Evolutionary conservation across 2,797 vertebrate species (phyloP).

Genomic region (Sparus aurata): DNA sequence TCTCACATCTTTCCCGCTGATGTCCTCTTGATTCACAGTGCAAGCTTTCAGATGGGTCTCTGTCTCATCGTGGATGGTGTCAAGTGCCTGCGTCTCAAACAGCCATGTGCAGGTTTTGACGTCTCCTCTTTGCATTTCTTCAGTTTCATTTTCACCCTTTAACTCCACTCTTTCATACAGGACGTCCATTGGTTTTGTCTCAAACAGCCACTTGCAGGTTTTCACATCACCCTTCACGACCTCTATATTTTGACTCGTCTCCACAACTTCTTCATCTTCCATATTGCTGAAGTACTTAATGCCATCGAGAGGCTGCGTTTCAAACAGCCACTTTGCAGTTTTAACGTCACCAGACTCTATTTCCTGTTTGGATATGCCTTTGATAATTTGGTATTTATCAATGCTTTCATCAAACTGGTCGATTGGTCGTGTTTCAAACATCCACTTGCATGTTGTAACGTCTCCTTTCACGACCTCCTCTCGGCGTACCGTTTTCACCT

Average conservation of each 20-base stretch:
- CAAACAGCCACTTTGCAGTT: conserved; percentile 96
- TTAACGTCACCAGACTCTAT: conserved; percentile 93
- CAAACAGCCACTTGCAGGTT: conserved; percentile 95
- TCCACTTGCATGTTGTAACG: conserved; percentile 93
- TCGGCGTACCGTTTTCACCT: conserved; percentile 92
- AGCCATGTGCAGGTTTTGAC: conserved; percentile 94
- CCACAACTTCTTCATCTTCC: conserved; percentile 87
- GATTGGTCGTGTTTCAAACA: conserved; percentile 95
- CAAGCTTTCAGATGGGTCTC: conserved; percentile 84
- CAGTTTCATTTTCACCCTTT: conserved; percentile 69
- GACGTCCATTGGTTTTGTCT: conserved; percentile 93
- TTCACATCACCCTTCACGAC: conserved; percentile 92
- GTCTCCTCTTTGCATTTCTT: conserved; percentile 89
- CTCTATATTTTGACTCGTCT: conserved; percentile 73
- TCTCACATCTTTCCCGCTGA: conserved; percentile 91
- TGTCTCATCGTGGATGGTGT: conserved; percentile 87
- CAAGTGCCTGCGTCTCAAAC: conserved; percentile 93
- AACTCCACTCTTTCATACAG: conserved; percentile 88
- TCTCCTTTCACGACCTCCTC: conserved; percentile 95
- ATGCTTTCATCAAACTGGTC: conserved; percentile 93
- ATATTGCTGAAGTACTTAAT: conserved; percentile 92
- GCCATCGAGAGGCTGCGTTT: conserved; percentile 94
- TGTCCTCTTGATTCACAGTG: conserved; percentile 89
- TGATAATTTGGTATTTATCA: conserved; percentile 92
- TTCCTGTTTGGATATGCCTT: conserved; percentile 94